Conservation (phyloP, 2,797 vertebrate genomes). For the Cercopithecus mitis region DNA sequence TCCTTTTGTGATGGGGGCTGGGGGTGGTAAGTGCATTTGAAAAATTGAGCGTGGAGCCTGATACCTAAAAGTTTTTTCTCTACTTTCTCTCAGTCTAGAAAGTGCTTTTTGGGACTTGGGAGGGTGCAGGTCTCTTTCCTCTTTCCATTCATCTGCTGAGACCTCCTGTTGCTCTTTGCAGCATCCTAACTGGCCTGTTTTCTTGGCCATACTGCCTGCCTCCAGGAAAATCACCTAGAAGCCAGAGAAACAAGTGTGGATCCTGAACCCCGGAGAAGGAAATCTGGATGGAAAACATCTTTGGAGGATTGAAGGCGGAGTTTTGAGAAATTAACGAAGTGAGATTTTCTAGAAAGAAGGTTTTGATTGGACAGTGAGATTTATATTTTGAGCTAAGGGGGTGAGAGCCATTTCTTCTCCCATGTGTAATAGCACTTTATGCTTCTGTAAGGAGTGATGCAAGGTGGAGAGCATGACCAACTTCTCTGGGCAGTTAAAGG, state of each 20-base stretch:
- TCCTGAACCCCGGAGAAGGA: neutral
- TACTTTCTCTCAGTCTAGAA: neutral
- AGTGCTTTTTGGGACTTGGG: neutral
- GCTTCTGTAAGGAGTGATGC: neutral
- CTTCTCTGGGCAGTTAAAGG: neutral
- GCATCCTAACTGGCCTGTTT: neutral
- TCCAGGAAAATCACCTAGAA: neutral
- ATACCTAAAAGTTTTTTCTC: neutral
- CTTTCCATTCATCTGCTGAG: neutral
- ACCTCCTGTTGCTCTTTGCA: neutral
- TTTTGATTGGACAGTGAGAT: slow-evolving; percentile 17
- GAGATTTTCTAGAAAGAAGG: slow-evolving; percentile 30
- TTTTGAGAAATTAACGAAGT: slow-evolving; percentile 1
- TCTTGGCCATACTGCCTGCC: neutral
- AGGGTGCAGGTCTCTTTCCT: neutral
- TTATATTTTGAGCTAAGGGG: neutral
- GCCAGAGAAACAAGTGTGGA: slow-evolving; percentile 39
- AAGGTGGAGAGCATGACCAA: neutral
- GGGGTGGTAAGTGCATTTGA: neutral
- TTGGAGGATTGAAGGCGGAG: neutral
- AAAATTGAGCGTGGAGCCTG: neutral
- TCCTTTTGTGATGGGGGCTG: neutral
- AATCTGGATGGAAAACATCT: neutral
- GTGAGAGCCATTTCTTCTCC: neutral
- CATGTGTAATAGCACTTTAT: neutral